Conservation (phyloP, 2,113 vertebrate species). For the Cyanoramphus novaezelandiae region DNA sequence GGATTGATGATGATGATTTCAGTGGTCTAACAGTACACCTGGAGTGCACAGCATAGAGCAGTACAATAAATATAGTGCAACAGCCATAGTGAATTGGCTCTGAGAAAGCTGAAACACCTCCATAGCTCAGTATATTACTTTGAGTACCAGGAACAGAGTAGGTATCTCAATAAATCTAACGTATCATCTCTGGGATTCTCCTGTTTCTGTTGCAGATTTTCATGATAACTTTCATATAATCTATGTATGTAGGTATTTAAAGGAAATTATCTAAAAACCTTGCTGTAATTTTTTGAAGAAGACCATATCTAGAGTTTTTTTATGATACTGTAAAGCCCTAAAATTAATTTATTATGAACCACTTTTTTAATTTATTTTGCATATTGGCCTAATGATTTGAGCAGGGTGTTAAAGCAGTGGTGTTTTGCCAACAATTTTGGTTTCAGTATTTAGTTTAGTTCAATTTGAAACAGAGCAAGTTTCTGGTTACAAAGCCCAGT, state of each 20-base stretch:
- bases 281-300: not conserved
- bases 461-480: not conserved
- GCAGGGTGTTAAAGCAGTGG: rapidly evolving
- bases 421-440: not conserved
- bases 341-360: not conserved
- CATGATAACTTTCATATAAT: not conserved
- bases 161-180: not conserved
- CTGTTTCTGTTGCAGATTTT: not conserved
- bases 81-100: not conserved
- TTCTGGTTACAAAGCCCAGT: not conserved
- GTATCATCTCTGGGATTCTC: not conserved
- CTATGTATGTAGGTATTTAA: not conserved
- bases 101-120: not conserved
- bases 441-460: not conserved
- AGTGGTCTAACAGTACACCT: not conserved
- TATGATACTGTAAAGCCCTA: not conserved
- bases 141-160: not conserved
- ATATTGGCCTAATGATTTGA: not conserved
- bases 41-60: not conserved
- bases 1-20: not conserved
- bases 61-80: not conserved
- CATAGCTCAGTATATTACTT: not conserved
- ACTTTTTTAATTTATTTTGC: not conserved
- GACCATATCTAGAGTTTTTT: not conserved
- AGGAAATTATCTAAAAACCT: not conserved